These are phyloP conservation scores for Babyrousa celebensis DNA, from an alignment of 2,797 vertebrate species.

Conservation along the genomic window DNA sequence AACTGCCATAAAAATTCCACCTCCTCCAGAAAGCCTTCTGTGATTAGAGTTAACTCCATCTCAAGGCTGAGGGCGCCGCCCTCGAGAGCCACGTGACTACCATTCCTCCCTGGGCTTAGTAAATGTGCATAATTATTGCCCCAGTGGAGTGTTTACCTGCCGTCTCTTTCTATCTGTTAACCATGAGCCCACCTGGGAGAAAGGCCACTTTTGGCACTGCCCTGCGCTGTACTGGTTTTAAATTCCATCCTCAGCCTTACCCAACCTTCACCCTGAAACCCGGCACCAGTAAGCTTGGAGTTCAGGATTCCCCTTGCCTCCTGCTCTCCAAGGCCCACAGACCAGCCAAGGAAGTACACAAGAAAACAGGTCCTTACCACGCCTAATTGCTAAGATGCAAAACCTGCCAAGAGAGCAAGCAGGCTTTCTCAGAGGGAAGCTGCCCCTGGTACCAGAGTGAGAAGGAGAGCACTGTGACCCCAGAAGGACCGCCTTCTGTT, in stretches of 20 bases:
- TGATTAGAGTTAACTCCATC: constrained; percentile 82
- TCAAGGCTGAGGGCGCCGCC: constrained; percentile 79
- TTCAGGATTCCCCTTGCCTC: neutral
- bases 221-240: neutral
- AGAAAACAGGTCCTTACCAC: neutral
- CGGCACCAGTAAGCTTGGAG: neutral
- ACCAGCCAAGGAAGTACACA: neutral
- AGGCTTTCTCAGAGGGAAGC: constrained; percentile 14
- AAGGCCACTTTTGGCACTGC: constrained; percentile 42
- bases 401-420: constrained; percentile 24
- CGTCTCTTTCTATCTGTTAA: constrained; percentile 32
- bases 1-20: constrained; percentile 68
- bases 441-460: neutral
- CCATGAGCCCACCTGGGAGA: constrained; percentile 66
- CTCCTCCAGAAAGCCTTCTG: constrained; percentile 88
- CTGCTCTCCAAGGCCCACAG: constrained; percentile 27
- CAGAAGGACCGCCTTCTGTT: neutral
- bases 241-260: neutral
- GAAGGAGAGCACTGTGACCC: neutral
- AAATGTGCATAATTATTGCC: constrained; percentile 77
- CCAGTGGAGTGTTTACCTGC: constrained; percentile 55
- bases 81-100: constrained; percentile 83
- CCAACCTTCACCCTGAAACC: neutral
- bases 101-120: constrained; percentile 77
- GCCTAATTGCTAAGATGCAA: neutral